Evolutionary conservation across 2,888 invertebrate species (phyloP), one percentile per base, ranked within the genome.

Genomic region (Orthosia cruda): DNA sequence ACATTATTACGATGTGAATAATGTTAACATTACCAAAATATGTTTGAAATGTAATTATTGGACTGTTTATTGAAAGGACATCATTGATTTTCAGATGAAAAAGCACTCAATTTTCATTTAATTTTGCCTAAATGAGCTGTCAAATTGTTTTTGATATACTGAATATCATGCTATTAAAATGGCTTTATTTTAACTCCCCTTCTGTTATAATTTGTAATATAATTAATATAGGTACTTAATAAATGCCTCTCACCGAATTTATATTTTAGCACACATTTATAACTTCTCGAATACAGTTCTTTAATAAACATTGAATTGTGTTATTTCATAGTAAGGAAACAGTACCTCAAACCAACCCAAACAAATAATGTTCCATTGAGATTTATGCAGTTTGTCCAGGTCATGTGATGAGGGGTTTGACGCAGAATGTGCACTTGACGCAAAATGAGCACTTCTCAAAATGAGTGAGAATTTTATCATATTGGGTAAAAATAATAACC

Each of bases 221-320:
- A 84, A 83, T 71, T 81, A 87, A 69, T 78, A 50, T 84, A 86
- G 80, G 88, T 93, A 92, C 88, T 89, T 93, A 91, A 88, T 87
- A 85, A 86, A 90, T 88, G 90, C 94, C 95, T 95, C 95, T 95
- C 95, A 96, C 95, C 96, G 96, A 96, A 96, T 95, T 96, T 95
- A 94, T 92, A 92, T 90, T 90, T 91, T 93, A 94, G 93, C 93
- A 93, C 93, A 85, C 77, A 65, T 71, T 65, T 81, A 67, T 78
- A 78, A 87, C 73, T 83, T 86, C 83, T 77, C 76, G 74, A 87
- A 81, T 85, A 86, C 83, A 88, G 74, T 80, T 80, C 80, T 81
- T 58, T 77, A 81, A 71, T 75, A 80, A 85, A 80, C 55, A 57
- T 61, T 63, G 40, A 49, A 59, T 63, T 32, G 49, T 81, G 50